These are phyloP conservation scores for Tridacna gigas DNA, from an alignment of 2,888 invertebrate genomes.

Conservation along the genomic window DNA sequence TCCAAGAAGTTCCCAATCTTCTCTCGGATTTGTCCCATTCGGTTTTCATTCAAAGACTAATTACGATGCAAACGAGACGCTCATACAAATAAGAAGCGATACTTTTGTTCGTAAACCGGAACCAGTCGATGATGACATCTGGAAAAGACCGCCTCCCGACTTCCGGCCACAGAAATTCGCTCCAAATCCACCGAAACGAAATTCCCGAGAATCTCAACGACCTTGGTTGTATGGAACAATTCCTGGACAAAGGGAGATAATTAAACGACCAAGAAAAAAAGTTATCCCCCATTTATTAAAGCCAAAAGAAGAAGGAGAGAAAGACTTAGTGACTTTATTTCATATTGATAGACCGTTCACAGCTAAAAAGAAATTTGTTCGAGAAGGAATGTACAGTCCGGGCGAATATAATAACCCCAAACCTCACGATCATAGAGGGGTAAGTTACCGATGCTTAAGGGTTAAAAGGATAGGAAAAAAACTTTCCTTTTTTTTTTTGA, in stretches of 20 bases:
- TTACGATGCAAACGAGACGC: slow-evolving; percentile 77
- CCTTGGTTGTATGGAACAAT: slow-evolving; percentile 82
- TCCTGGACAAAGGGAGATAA: slow-evolving; percentile 74
- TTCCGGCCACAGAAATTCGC: slow-evolving; percentile 80
- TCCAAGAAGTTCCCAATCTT: slow-evolving; percentile 66
- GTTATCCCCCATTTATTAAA: slow-evolving; percentile 67
- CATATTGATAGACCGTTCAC: slow-evolving; percentile 78
- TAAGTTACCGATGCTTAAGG: too few species aligned
- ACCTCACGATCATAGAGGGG: slow-evolving; percentile 82
- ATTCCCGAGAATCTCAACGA: slow-evolving; percentile 80
- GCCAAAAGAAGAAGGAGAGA: slow-evolving; percentile 49
- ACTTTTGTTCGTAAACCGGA: slow-evolving; percentile 65
- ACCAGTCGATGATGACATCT: slow-evolving; percentile 75
- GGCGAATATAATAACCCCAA: slow-evolving; percentile 75
- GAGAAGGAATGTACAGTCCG: slow-evolving; percentile 74
- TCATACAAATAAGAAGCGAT: slow-evolving; percentile 77
- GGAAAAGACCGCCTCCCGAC: slow-evolving; percentile 83
- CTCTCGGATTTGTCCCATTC: slow-evolving; percentile 74
- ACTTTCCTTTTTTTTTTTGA: too few species aligned
- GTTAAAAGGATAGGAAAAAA: too few species aligned
- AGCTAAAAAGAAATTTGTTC: slow-evolving; percentile 79
- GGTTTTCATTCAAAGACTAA: slow-evolving; percentile 81
- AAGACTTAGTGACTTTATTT: slow-evolving; percentile 72
- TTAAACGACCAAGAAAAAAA: slow-evolving; percentile 62
- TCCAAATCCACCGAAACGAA: slow-evolving; percentile 82